Evolutionary conservation across 2,113 vertebrate genomes (phyloP).

Genomic region (Lepisosteus osseus): DNA sequence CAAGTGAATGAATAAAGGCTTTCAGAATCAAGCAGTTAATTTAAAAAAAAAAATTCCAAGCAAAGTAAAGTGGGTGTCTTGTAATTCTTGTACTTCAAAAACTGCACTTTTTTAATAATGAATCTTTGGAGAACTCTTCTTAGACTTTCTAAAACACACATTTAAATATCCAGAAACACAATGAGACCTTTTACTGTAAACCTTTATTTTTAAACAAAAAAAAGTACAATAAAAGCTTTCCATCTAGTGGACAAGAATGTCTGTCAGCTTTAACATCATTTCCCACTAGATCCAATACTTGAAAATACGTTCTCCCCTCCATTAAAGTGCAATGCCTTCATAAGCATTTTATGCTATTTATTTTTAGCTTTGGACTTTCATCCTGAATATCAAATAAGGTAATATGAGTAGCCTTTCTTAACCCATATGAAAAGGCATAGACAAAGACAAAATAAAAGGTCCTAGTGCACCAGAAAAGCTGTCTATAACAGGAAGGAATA

Average conservation of each 20-base stretch:
- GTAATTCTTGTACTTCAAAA: too few relatives aligned
- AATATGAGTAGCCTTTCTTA: not conserved
- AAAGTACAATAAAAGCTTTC: slow-evolving; percentile 40
- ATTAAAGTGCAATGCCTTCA: not conserved
- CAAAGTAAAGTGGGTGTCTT: not conserved
- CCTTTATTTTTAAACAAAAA: slow-evolving; percentile 47
- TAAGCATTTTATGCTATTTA: not conserved
- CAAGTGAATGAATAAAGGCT: slow-evolving; percentile 28
- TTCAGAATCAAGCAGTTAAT: too few relatives aligned
- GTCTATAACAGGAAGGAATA: not conserved
- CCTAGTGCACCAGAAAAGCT: not conserved
- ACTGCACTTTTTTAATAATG: too few relatives aligned
- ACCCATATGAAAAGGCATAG: not conserved
- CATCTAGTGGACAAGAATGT: slow-evolving; percentile 15
- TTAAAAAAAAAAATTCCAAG: not conserved
- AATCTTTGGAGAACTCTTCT: too few relatives aligned
- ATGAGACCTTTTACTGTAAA: slow-evolving; percentile 25
- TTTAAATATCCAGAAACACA: too few relatives aligned
- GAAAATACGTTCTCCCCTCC: not conserved
- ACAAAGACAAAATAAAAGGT: not conserved
- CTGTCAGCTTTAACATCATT: not conserved
- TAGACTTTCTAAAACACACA: too few relatives aligned
- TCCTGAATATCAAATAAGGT: not conserved
- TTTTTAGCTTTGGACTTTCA: not conserved
- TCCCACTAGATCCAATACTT: not conserved